Base-by-base conservation (phyloP, 2,113 vertebrate species). In the Ammodramus savannarum region DNA sequence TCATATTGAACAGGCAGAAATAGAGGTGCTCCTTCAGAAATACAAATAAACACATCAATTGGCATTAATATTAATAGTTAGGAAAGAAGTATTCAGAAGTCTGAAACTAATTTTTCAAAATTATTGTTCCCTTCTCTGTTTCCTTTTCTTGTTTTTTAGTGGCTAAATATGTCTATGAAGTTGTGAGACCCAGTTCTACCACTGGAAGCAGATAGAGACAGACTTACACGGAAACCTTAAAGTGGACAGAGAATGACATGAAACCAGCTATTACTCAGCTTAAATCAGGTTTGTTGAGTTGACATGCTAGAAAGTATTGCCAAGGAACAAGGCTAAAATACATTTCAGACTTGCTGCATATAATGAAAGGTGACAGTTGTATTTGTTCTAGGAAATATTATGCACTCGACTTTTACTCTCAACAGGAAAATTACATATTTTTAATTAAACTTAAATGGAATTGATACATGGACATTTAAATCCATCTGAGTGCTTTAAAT, bases 21-120 rank as follows among this genome's bases (percentile, higher is more conserved):
- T 76, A 65, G 3, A 38, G 14, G 1, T 67, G 4, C 2, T 80
- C 4, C 23, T 74, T 84, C 46, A 76, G 29, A 89, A 89, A 13
- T 54, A 62, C 5, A 49, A 19, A 13, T 16, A 61, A 85, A 5
- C 23, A 52, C 1, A 3, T 17, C 1, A 48, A 29, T 62, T 71
- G 6, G 4, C 4, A 8, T 54, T 11, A 27, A 1, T 13, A 11
- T 51, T 26, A 36, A 0, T 29, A 16, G 6, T 38, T 66, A 54
- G 7, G 13, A 72, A 84, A n/a, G 5, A 49, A 44, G 3, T 17
- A 36, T 34, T 82, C 16, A 51, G 43, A 55, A 4, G 6, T 8
- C 19, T 55, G 39, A 82, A 62, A 62, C 2, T 46, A 31, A 27
- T 81, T 77, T 77, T 76, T 69, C 43, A 49, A 44, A 77, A n/a